These are phyloP conservation scores for Drosophila prostipennis DNA, from an alignment of 2,888 invertebrate genomes.

Conservation along the genomic window DNA sequence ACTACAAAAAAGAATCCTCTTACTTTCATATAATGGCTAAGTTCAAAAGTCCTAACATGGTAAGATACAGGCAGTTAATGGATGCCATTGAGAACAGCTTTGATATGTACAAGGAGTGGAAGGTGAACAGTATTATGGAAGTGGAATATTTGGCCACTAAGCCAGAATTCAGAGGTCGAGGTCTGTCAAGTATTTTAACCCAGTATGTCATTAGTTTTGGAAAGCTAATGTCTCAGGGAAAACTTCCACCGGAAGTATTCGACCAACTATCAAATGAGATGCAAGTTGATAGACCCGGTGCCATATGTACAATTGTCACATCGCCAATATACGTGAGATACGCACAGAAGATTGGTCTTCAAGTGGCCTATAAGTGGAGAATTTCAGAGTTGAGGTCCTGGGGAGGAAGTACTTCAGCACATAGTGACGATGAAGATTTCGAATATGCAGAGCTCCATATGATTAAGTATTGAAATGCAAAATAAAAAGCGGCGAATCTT, in stretches of 20 bases:
- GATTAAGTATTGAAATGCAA: neutral
- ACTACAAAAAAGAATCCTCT: neutral
- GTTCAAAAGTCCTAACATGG: neutral
- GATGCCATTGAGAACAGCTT: conserved; percentile 3
- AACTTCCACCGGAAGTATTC: neutral
- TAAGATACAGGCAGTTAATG: neutral
- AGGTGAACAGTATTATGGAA: neutral
- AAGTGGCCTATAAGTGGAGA: conserved; percentile 84
- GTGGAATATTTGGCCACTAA: neutral
- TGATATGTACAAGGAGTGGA: conserved; percentile 5
- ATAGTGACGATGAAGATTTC: neutral
- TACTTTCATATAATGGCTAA: neutral
- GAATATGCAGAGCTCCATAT: neutral
- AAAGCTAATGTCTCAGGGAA: neutral
- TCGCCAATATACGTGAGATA: neutral
- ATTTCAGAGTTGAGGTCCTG: conserved; percentile 85
- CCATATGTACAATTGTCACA: neutral
- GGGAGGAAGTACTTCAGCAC: neutral
- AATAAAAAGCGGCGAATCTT: no score
- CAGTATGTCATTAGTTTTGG: neutral
- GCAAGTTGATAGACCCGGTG: neutral
- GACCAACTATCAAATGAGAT: neutral
- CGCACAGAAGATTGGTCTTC: neutral
- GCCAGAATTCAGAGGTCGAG: neutral
- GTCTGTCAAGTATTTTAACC: neutral